These are phyloP conservation scores for Temnothorax nylanderi DNA, from an alignment of 1,140 invertebrate genomes.

Conservation along the genomic window DNA sequence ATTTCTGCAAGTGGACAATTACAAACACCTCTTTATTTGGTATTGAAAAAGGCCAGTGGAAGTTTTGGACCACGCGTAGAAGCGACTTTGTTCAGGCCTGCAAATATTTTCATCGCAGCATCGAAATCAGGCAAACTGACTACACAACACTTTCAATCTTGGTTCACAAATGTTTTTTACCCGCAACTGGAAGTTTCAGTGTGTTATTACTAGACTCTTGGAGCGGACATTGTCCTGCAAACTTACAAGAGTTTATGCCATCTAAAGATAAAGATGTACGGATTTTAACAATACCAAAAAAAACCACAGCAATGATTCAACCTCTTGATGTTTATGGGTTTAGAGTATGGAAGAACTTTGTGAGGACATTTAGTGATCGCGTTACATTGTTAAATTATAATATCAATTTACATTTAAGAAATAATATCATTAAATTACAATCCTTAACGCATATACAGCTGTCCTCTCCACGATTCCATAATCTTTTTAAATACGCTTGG, in stretches of 20 bases:
- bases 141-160: conserved; percentile 12
- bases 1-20: neutral
- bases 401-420: no score
- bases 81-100: conserved; percentile 49
- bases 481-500: no score
- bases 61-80: conserved; percentile 58
- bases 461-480: no score
- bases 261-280: conserved; percentile 15
- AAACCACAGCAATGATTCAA: conserved; percentile 51
- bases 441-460: neutral
- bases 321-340: conserved; percentile 62
- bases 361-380: conserved; percentile 43
- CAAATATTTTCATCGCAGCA: conserved; percentile 27
- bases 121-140: conserved; percentile 58
- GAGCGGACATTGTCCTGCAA: conserved; percentile 40
- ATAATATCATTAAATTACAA: conserved; percentile 29
- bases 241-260: conserved; percentile 3
- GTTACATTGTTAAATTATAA: neutral
- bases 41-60: conserved; percentile 51
- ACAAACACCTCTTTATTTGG: neutral
- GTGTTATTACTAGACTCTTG: conserved; percentile 60
- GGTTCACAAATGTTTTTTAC: conserved; percentile 37
- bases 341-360: conserved; percentile 58
- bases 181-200: neutral
- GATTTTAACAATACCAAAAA: conserved; percentile 49